Percentiles rank a stretch among this genome's conserved stretches.
phyloP scores from a whole-genome alignment of 2,797 vertebrate species.

The Nasua narica region DNA sequence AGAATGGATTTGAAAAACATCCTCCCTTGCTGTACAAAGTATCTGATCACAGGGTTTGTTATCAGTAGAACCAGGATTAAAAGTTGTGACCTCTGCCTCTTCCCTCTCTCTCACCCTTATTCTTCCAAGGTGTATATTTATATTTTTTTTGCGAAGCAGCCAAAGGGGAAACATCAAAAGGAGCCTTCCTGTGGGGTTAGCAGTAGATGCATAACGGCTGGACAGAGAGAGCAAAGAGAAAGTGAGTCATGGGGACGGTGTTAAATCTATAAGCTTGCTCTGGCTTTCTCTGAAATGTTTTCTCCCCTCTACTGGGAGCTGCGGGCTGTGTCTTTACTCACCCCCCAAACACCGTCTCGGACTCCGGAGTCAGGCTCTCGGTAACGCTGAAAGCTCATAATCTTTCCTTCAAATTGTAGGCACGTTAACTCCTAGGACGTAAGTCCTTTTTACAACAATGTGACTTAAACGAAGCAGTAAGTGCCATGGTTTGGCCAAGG shows the following conservation, averaged over 20 bases:
- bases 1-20: neutral
- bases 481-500: neutral
- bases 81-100: conserved; percentile 25
- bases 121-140: conserved; percentile 24
- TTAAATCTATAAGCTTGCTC: conserved; percentile 28
- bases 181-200: conserved; percentile 33
- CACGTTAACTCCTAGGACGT: neutral
- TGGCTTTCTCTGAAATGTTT: conserved; percentile 29
- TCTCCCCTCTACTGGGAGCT: neutral
- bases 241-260: conserved; percentile 11
- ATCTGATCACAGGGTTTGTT: neutral
- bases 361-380: neutral
- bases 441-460: neutral
- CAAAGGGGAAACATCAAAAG: conserved; percentile 46
- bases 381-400: neutral
- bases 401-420: neutral
- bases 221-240: conserved; percentile 36
- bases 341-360: neutral
- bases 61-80: conserved; percentile 19
- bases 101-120: neutral
- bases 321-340: neutral
- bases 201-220: neutral
- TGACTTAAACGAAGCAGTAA: conserved; percentile 10
- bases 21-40: neutral
- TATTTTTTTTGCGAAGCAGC: conserved; percentile 39